Evolutionary conservation across 2,113 vertebrate genomes (phyloP).

Genomic region (Zosterops japonicus): DNA sequence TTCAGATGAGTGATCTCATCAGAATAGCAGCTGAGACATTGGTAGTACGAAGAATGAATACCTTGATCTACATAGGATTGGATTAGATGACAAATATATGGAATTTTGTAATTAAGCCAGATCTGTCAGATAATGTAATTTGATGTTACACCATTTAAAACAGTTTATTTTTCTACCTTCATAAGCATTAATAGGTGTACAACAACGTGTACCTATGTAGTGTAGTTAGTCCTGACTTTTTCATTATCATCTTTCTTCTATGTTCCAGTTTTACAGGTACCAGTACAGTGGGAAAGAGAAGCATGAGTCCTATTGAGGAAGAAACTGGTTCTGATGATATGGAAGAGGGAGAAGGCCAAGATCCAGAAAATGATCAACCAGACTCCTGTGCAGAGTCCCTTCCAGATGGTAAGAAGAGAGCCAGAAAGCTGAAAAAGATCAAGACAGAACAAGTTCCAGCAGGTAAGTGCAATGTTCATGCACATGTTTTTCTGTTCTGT

Average conservation of each 20-base stretch:
- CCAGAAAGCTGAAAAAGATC: conserved; percentile 84
- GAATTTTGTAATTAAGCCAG: neutral
- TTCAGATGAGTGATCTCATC: neutral
- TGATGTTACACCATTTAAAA: neutral
- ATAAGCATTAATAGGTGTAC: neutral
- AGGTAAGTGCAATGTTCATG: conserved; percentile 57
- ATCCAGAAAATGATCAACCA: conserved; percentile 57
- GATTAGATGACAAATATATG: neutral
- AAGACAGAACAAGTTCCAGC: conserved; percentile 72
- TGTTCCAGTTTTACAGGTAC: conserved; percentile 63
- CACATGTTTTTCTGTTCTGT: neutral
- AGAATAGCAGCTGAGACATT: neutral
- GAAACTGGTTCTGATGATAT: conserved; percentile 69
- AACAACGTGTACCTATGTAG: neutral
- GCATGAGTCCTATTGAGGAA: conserved; percentile 82
- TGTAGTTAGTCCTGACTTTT: neutral
- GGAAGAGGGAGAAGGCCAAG: conserved; percentile 41
- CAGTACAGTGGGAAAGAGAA: conserved; percentile 78
- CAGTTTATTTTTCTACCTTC: neutral
- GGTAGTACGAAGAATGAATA: neutral
- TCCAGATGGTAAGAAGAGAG: conserved; percentile 74
- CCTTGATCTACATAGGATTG: neutral
- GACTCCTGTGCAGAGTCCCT: conserved; percentile 69
- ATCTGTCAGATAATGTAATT: neutral
- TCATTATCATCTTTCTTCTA: neutral